Evolutionary conservation across 2,797 vertebrate species (phyloP).

Genomic region (Acanthornis magna): DNA sequence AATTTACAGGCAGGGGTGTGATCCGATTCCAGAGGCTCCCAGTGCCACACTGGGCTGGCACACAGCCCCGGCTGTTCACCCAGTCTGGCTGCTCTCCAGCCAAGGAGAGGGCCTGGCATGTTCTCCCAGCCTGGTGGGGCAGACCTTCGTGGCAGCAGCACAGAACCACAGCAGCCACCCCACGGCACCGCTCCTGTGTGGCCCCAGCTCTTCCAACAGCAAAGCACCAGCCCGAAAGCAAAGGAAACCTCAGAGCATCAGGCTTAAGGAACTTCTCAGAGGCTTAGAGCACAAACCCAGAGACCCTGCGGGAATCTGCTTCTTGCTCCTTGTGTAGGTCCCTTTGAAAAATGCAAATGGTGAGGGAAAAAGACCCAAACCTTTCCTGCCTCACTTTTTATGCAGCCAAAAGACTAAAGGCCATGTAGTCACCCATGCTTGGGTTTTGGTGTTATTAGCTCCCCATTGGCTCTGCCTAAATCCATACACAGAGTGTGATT

Average conservation of each 20-base stretch:
- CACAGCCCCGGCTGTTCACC: neutral
- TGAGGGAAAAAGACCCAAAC: neutral
- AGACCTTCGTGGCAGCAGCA: neutral
- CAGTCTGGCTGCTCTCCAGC: neutral
- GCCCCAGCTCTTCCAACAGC: neutral
- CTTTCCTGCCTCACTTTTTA: neutral
- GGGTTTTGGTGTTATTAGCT: neutral
- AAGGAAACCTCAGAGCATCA: neutral
- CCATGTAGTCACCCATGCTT: neutral
- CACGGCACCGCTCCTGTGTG: rapidly evolving
- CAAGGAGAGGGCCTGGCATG: neutral
- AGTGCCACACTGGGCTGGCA: neutral
- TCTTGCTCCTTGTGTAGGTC: neutral
- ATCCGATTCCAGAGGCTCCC: neutral
- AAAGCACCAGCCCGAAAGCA: neutral
- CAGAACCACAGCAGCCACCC: neutral
- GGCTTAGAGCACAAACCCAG: neutral
- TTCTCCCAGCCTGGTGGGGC: neutral
- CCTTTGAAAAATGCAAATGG: neutral
- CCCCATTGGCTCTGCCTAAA: neutral
- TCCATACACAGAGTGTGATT: neutral
- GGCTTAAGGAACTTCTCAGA: neutral
- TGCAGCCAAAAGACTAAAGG: neutral
- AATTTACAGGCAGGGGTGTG: neutral
- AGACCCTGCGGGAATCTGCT: neutral